Evolutionary conservation across 2,888 invertebrate species (phyloP), one percentile per base, ranked within the genome.

Genomic region (Nasonovia ribisnigri): DNA sequence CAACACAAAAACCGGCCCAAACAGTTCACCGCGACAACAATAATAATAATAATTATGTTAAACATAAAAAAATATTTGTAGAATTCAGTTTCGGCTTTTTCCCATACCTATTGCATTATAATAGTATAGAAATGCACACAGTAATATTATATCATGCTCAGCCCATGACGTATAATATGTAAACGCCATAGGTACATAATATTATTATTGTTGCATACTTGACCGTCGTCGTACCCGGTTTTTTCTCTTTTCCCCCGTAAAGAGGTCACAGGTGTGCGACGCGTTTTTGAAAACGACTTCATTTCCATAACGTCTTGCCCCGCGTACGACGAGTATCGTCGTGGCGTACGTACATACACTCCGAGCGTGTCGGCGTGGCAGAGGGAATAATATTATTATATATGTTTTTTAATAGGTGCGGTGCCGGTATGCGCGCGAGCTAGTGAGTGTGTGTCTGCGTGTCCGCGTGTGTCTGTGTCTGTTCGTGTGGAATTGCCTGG

Each of bases 221-320:
- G 43, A 26, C 91, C 91, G n/a, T n/a, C 46, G 43, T 29, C 43
- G 26, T 51, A 16, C 67, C 57, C 54, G 42, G 54, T 54, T 57
- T 51, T 16, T 86, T 77, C 4, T 87, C 42, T 36, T 43, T 54
- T 88, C 26, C 54, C 77, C 77, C 77, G 36, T 90, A 93, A 90
- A 90, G 93, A 93, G 93, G 93, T 93, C 93, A 93, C 93, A 93
- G 93, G 93, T 93, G 93, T 84, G 60, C 93, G 90, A 54, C 57
- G 89, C 89, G 60, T 67, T 88, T 54, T 90, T 88, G 48, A 93
- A 93, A 93, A 93, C 93, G 93, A 93, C 93, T 93, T 93, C 93
- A 90, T 93, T 93, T 93, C 93, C 93, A 93, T 93, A 93, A 93
- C 93, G 93, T 93, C 93, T 93, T 90, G 77, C 77, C 77, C 77